Conservation (phyloP, 2,797 vertebrate genomes). For the Microcaecilia unicolor region DNA sequence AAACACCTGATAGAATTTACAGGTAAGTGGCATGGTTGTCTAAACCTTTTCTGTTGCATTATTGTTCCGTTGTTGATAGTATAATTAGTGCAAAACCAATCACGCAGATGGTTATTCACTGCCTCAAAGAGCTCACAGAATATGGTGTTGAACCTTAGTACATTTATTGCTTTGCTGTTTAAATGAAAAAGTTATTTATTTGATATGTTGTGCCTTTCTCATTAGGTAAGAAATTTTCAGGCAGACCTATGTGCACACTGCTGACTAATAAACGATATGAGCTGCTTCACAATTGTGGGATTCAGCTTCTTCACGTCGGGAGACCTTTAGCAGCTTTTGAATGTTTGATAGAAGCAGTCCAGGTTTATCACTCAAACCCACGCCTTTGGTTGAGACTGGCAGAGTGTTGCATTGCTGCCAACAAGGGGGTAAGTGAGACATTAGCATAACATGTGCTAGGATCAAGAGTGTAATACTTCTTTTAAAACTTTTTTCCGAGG, state of each 20-base stretch:
- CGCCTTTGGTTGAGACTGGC: slow-evolving; percentile 91
- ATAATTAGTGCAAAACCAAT: no score
- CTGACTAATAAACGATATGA: slow-evolving; percentile 94
- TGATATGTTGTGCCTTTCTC: slow-evolving; percentile 10
- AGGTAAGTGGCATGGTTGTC: no score
- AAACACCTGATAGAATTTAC: no score
- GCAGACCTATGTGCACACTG: slow-evolving; percentile 89
- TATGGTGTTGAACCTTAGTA: no score
- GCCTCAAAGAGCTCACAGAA: no score
- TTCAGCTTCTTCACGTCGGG: slow-evolving; percentile 88
- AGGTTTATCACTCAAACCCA: slow-evolving; percentile 94
- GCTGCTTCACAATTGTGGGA: slow-evolving; percentile 91
- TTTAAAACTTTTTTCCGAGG: no score
- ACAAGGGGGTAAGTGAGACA: slow-evolving; percentile 74
- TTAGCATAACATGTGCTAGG: no score
- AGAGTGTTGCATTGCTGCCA: slow-evolving; percentile 94
- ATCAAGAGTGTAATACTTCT: no score
- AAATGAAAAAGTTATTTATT: background rate
- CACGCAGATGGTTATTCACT: no score
- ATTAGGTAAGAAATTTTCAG: slow-evolving; percentile 82
- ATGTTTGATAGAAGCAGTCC: slow-evolving; percentile 91
- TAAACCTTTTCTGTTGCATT: no score
- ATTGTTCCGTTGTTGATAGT: no score
- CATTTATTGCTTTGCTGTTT: no score
- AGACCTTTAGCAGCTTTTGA: slow-evolving; percentile 91